Conservation (phyloP, 92 coral and sea anemone species). For the Zoanthus solanderi region DNA sequence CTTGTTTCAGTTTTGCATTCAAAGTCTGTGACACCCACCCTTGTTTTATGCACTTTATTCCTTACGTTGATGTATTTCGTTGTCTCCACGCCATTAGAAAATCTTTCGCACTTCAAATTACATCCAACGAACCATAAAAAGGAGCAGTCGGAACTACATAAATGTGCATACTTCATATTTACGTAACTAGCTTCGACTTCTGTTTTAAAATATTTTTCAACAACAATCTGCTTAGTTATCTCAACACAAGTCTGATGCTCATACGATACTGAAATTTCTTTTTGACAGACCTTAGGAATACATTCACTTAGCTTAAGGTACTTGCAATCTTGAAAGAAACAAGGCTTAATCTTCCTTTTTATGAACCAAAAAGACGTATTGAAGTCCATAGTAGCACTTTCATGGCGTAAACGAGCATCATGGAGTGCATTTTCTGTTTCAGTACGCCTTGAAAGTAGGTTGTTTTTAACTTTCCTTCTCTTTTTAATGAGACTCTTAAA, state of each 20-base stretch:
- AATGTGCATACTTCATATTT: neutral
- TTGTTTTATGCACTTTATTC: neutral
- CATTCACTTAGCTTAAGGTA: conserved; percentile 28
- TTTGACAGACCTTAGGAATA: conserved; percentile 49
- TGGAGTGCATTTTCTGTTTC: conserved; percentile 23
- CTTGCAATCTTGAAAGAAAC: conserved; percentile 42
- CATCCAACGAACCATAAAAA: neutral
- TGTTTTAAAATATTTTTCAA: neutral
- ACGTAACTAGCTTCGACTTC: neutral
- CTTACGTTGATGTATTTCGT: conserved; percentile 2
- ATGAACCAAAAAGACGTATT: conserved; percentile 19
- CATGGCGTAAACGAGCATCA: conserved; percentile 45
- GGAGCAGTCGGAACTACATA: neutral
- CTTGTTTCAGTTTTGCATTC: neutral
- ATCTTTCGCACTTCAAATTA: conserved; percentile 3
- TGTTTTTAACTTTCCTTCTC: conserved; percentile 5
- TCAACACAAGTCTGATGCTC: conserved; percentile 26
- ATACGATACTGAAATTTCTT: neutral
- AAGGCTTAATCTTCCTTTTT: neutral
- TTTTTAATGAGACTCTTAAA: neutral
- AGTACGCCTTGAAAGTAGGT: neutral
- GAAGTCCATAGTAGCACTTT: conserved; percentile 36
- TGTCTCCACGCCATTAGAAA: neutral
- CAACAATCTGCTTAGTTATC: neutral
- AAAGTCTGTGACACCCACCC: neutral